Evolutionary conservation across 1,140 invertebrate genomes (phyloP).

Genomic region (Zaprionus inermis): DNA sequence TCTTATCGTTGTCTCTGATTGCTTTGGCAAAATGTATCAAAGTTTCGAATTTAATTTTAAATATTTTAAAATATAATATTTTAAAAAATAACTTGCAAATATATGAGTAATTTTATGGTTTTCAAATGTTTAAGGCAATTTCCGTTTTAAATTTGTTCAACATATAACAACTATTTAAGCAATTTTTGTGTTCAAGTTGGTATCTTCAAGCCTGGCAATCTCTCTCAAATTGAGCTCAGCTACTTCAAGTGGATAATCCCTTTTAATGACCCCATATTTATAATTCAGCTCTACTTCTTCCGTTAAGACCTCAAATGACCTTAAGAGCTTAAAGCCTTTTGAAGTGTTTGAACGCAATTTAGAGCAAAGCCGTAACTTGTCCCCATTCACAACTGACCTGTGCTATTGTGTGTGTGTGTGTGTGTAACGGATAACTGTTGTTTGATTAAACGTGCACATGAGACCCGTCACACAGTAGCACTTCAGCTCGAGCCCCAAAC

Average conservation of each 20-base stretch:
- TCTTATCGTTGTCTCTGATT: no score
- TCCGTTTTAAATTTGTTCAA: no score
- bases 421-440: constrained; percentile 11
- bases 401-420: neutral
- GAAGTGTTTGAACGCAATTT: constrained; percentile 9
- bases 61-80: no score
- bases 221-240: neutral
- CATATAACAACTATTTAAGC: neutral
- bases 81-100: no score
- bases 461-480: constrained; percentile 3
- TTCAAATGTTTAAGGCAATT: no score
- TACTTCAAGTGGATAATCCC: neutral
- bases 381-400: constrained; percentile 5
- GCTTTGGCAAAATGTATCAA: no score
- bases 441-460: constrained; percentile 16
- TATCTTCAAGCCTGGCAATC: neutral
- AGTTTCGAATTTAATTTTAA: no score
- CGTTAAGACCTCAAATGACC: constrained; percentile 1
- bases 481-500: neutral
- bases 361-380: constrained; percentile 19
- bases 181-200: neutral
- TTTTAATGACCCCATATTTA: constrained; percentile 2
- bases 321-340: constrained; percentile 8
- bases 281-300: neutral
- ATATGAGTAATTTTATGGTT: no score